Percentiles rank a stretch among this genome's conserved stretches.
phyloP scores from a whole-genome alignment of 2,888 invertebrate species.

The Callosobruchus maculatus region DNA sequence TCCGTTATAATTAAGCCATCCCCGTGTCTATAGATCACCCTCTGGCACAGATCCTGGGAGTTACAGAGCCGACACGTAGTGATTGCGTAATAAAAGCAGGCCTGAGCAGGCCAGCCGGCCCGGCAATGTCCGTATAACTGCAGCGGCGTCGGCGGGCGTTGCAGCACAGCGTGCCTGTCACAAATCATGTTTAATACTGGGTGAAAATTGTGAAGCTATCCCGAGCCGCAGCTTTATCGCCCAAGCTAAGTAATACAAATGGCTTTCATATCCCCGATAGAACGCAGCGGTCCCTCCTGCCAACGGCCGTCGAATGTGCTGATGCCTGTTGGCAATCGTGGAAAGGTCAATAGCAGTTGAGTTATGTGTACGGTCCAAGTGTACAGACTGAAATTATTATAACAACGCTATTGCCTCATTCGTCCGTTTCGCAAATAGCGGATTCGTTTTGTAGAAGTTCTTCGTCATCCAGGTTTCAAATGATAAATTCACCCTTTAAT shows the following conservation, averaged over 20 bases:
- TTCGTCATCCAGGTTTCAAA: no score
- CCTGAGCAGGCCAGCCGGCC: neutral
- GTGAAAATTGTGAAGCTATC: conserved; percentile 49
- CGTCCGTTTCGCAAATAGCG: no score
- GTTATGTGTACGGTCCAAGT: neutral
- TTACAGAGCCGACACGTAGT: neutral
- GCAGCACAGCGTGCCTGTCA: conserved; percentile 35
- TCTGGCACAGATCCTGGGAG: neutral
- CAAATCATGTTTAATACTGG: conserved; percentile 51
- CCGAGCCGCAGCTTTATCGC: conserved; percentile 52
- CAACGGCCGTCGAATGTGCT: neutral
- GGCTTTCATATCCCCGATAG: conserved; percentile 46
- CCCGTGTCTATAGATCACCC: neutral
- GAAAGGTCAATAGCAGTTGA: neutral
- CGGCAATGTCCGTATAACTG: conserved; percentile 29
- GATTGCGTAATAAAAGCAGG: conserved; percentile 1
- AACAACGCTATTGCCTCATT: neutral
- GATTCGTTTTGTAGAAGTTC: no score
- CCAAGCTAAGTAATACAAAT: conserved; percentile 55
- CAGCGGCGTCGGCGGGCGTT: no score
- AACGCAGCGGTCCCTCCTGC: conserved; percentile 27
- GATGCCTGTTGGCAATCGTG: neutral
- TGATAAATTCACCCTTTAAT: no score
- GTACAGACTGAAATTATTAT: neutral
- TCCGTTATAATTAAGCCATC: neutral